These are phyloP conservation scores for Apis cerana DNA, from an alignment of 1,140 invertebrate genomes.

Conservation along the genomic window DNA sequence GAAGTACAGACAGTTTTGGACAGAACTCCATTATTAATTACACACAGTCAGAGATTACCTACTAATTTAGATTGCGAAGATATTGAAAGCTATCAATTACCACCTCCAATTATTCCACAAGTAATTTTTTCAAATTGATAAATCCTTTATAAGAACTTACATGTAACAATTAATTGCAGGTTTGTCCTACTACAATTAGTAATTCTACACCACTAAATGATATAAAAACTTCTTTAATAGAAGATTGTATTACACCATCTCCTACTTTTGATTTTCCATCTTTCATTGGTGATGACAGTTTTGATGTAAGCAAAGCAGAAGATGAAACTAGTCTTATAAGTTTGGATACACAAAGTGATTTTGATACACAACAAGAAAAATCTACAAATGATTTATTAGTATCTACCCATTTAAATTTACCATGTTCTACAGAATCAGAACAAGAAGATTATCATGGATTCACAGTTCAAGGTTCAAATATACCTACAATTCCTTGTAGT, in stretches of 20 bases:
- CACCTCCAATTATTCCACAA: slow-evolving; percentile 78
- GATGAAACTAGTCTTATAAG: slow-evolving; percentile 81
- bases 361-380: slow-evolving; percentile 55
- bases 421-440: slow-evolving; percentile 83
- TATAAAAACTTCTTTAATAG: slow-evolving; percentile 68
- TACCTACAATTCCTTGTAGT: slow-evolving; percentile 88
- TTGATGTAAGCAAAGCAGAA: slow-evolving; percentile 73
- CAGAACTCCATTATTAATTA: slow-evolving; percentile 87
- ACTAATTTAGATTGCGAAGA: slow-evolving; percentile 83
- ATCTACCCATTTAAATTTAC: slow-evolving; percentile 77
- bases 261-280: slow-evolving; percentile 79
- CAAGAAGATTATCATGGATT: slow-evolving; percentile 85
- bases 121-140: slow-evolving; percentile 53
- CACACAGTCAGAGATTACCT: slow-evolving; percentile 85
- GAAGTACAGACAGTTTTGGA: slow-evolving; percentile 85
- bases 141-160: not conserved
- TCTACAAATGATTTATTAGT: slow-evolving; percentile 28
- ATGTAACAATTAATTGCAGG: slow-evolving; percentile 51
- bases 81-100: slow-evolving; percentile 77
- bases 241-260: slow-evolving; percentile 77
- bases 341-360: slow-evolving; percentile 81
- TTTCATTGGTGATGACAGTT: slow-evolving; percentile 74
- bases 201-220: slow-evolving; percentile 62
- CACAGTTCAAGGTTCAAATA: slow-evolving; percentile 85
- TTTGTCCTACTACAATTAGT: slow-evolving; percentile 62